Evolutionary conservation across 2,113 vertebrate genomes (phyloP).

Genomic region (Lasiurus cinereus): DNA sequence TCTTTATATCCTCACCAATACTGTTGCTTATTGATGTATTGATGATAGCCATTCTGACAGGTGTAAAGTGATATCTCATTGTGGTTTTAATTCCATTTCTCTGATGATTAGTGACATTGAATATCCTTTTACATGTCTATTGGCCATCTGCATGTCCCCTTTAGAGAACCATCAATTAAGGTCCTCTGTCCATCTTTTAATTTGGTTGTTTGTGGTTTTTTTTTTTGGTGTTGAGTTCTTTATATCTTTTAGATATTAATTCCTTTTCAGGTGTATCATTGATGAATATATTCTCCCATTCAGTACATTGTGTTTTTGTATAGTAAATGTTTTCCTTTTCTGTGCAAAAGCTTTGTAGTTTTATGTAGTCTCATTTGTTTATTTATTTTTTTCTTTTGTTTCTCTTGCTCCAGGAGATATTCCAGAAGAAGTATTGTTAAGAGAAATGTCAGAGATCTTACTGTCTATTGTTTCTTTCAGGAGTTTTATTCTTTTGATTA

Average conservation of each 20-base stretch:
- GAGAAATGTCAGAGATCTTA: not conserved
- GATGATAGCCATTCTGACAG: not conserved
- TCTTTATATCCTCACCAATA: not conserved
- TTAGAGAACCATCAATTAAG: not conserved
- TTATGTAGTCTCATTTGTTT: not conserved
- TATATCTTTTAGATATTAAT: not conserved
- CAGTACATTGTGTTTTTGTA: not conserved
- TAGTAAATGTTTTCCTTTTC: not conserved
- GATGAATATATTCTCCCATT: not conserved
- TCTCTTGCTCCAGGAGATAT: not conserved
- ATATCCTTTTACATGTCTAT: not conserved
- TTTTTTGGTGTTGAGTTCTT: not conserved
- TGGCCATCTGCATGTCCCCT: not conserved
- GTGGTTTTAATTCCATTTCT: not conserved
- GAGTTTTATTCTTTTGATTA: not conserved
- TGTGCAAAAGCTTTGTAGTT: not conserved
- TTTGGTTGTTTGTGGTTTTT: not conserved
- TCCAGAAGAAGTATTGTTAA: not conserved
- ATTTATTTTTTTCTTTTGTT: not conserved
- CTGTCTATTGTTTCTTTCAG: not conserved
- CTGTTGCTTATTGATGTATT: not conserved
- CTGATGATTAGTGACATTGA: not conserved
- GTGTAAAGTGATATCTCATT: not conserved
- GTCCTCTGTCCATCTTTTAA: not conserved
- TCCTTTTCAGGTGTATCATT: not conserved